These are phyloP conservation scores for Nymphalis urticae DNA, from an alignment of 2,888 invertebrate genomes.

Conservation along the genomic window DNA sequence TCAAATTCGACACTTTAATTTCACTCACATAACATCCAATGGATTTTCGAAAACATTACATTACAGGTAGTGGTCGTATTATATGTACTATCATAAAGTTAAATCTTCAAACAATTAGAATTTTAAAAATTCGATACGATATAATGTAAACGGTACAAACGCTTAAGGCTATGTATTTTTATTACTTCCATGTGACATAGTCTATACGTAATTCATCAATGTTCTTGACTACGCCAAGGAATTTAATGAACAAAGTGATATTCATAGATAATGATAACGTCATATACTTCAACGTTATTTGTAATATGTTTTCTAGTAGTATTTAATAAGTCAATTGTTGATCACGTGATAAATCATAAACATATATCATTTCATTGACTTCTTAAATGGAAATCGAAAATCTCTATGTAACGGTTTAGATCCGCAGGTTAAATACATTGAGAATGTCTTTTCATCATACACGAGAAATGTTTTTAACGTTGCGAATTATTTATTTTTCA, in stretches of 20 bases:
- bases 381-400: too few species aligned
- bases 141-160: slow-evolving; percentile 9
- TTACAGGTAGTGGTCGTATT: too few species aligned
- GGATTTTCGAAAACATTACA: too few species aligned
- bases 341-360: too few species aligned
- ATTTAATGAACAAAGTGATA: slow-evolving; percentile 1
- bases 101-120: neutral
- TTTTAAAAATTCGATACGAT: neutral
- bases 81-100: too few species aligned
- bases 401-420: too few species aligned
- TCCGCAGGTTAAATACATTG: too few species aligned
- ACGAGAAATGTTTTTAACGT: neutral
- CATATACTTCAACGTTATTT: neutral
- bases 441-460: neutral
- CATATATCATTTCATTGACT: too few species aligned
- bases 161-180: neutral
- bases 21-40: too few species aligned
- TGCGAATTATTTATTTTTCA: neutral
- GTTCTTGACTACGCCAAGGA: slow-evolving; percentile 1
- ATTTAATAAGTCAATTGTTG: too few species aligned
- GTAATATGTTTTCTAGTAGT: neutral
- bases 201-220: slow-evolving; percentile 12
- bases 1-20: too few species aligned
- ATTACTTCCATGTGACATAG: neutral
- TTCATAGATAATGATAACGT: neutral